These are phyloP conservation scores for Orestias chungarensis DNA, from an alignment of 2,797 vertebrate genomes.

Conservation along the genomic window DNA sequence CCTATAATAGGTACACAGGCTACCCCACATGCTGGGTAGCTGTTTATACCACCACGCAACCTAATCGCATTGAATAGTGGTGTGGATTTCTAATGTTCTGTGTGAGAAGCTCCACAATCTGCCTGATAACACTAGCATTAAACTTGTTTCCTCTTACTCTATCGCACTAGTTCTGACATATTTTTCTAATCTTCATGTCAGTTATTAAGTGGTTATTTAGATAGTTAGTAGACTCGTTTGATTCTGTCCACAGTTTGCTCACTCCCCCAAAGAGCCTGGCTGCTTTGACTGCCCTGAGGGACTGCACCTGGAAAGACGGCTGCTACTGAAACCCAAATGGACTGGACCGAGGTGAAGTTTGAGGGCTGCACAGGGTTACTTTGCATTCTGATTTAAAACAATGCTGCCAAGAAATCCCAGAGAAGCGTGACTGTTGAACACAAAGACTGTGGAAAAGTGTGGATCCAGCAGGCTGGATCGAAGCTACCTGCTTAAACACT, in stretches of 20 bases:
- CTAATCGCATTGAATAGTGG: background rate
- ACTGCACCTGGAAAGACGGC: constrained; percentile 96
- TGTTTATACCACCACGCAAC: too few species aligned
- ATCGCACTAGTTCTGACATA: background rate
- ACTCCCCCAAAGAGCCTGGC: constrained; percentile 95
- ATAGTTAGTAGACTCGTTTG: background rate
- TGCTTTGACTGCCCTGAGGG: constrained; percentile 91
- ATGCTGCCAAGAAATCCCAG: constrained; percentile 37
- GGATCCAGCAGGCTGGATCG: constrained; percentile 96
- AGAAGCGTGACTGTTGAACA: constrained; percentile 59
- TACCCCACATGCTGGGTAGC: too few species aligned
- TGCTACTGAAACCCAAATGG: constrained; percentile 87
- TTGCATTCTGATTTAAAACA: constrained; percentile 55
- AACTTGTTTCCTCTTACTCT: background rate
- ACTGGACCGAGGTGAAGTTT: constrained; percentile 23
- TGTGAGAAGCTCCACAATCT: background rate
- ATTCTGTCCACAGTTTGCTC: constrained; percentile 84
- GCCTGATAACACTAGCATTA: background rate
- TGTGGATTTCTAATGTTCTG: background rate
- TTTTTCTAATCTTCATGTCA: background rate
- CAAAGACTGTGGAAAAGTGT: constrained; percentile 47
- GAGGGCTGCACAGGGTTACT: constrained; percentile 60
- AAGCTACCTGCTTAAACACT: constrained; percentile 55
- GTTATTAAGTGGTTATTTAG: background rate
- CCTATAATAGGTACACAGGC: too few species aligned